Evolutionary conservation across 2,113 vertebrate genomes (phyloP).

Genomic region (Charadrius vociferus): DNA sequence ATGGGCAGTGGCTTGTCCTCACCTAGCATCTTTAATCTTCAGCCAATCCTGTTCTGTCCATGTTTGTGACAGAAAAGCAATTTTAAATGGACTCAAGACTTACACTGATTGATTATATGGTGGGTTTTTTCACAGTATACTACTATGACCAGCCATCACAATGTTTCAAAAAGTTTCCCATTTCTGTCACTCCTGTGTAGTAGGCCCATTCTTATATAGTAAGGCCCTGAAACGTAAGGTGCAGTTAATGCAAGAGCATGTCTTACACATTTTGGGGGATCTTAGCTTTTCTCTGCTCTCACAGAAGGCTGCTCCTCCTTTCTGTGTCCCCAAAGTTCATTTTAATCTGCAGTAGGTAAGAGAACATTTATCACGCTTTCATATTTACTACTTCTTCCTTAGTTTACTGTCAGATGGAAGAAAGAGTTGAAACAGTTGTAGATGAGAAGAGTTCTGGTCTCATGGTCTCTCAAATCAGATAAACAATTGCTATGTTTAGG

Average conservation of each 20-base stretch:
- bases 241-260: background rate
- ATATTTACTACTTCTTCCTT: background rate
- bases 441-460: background rate
- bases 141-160: background rate
- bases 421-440: background rate
- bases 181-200: background rate
- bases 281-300: background rate
- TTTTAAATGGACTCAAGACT: background rate
- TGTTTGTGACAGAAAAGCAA: background rate
- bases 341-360: background rate
- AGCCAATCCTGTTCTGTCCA: background rate
- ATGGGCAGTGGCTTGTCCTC: background rate
- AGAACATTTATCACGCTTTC: background rate
- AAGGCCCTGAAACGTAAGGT: background rate
- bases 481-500: slow-evolving; percentile 3
- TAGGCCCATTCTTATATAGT: background rate
- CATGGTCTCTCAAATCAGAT: background rate
- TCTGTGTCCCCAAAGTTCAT: background rate
- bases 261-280: background rate
- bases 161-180: background rate
- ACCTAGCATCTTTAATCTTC: background rate
- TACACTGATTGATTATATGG: background rate
- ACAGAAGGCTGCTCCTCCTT: background rate
- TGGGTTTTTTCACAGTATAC: background rate
- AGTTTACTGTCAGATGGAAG: background rate